Conservation (phyloP, 2,888 invertebrate genomes). For the Drosophila merina region DNA sequence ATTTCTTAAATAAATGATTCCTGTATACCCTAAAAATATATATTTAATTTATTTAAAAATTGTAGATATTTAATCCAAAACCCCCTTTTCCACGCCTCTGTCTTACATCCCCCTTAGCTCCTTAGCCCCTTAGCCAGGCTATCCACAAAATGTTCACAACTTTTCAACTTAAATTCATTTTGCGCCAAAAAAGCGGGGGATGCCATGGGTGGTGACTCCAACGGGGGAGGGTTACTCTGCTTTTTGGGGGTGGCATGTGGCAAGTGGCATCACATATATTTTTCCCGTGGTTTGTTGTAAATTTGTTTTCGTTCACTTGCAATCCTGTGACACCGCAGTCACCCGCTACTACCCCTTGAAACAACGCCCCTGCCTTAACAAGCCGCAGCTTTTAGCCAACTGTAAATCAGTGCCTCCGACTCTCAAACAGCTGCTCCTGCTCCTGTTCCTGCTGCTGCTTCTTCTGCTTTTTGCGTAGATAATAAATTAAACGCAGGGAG, state of each 20-base stretch:
- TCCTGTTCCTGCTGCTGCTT: conserved; percentile 8
- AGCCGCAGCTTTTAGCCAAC: conserved; percentile 59
- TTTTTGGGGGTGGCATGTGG: conserved; percentile 17
- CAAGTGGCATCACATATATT: conserved; percentile 72
- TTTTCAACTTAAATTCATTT: conserved; percentile 79
- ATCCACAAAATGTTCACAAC: conserved; percentile 75
- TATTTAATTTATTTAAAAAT: neutral
- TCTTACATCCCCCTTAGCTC: neutral
- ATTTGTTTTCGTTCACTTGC: conserved; percentile 78
- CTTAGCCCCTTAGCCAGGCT: conserved; percentile 5
- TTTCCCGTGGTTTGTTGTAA: conserved; percentile 77
- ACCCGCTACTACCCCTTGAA: conserved; percentile 4
- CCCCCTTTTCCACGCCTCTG: neutral
- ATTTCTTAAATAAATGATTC: no score
- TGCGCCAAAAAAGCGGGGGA: conserved; percentile 44
- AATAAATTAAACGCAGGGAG: conserved; percentile 73
- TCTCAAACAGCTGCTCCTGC: conserved; percentile 56
- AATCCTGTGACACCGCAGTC: conserved; percentile 72
- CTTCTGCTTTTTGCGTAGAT: conserved; percentile 55
- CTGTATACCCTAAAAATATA: no score
- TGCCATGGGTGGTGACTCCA: neutral
- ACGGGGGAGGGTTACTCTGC: neutral
- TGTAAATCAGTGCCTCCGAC: conserved; percentile 72
- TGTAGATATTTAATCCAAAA: neutral
- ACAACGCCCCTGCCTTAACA: conserved; percentile 22